A percentile compares a stretch with the other conserved stretches of the same genome.
Conservation (phyloP, 2,797 vertebrate genomes). For the Poeciliopsis presidionis region DNA sequence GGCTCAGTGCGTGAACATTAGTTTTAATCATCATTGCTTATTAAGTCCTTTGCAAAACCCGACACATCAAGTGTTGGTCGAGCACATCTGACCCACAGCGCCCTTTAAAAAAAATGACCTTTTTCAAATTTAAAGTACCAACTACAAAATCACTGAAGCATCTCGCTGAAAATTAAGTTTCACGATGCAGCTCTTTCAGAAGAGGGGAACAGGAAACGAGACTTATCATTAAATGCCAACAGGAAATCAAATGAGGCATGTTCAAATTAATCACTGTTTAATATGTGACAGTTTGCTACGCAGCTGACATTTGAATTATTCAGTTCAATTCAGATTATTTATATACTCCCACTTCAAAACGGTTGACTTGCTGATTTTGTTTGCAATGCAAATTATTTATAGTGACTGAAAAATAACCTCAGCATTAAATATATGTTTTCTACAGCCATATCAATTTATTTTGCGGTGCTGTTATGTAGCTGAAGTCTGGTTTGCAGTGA, state of each 20-base stretch:
- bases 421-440: not conserved
- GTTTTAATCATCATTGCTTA: not conserved
- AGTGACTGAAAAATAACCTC: not conserved
- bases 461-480: not conserved
- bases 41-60: not conserved
- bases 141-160: not conserved
- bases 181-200: not conserved
- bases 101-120: not conserved
- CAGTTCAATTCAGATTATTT: not conserved
- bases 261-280: constrained; percentile 14
- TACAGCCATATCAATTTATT: not conserved
- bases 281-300: not conserved
- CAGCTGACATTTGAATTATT: not conserved
- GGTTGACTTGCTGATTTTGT: not conserved
- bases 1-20: constrained; percentile 48
- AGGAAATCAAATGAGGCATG: constrained; percentile 31
- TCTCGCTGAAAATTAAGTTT: not conserved
- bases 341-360: not conserved
- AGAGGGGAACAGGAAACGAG: constrained; percentile 14
- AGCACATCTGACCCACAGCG: not conserved
- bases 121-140: not conserved
- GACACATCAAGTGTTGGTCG: not conserved
- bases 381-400: not conserved
- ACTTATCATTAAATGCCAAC: constrained; percentile 22
- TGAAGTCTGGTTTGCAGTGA: not conserved